Evolutionary conservation across 1,140 invertebrate genomes (phyloP).

Genomic region (Drosophila takahashii): DNA sequence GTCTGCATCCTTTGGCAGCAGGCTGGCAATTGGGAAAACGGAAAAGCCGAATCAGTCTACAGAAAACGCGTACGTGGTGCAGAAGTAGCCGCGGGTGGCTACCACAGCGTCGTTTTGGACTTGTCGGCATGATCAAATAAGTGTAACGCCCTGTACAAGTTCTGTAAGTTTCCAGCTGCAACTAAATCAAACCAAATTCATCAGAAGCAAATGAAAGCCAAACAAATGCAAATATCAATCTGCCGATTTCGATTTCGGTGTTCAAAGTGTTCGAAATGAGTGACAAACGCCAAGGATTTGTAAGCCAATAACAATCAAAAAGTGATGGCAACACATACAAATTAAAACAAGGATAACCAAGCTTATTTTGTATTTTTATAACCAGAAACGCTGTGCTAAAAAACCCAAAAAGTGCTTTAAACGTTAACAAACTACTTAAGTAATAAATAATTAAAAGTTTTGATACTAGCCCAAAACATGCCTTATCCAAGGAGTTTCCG

Average conservation of each 20-base stretch:
- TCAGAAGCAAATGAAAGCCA: constrained; percentile 47
- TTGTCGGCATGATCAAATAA: constrained; percentile 85
- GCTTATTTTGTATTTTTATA: constrained; percentile 60
- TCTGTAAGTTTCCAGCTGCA: constrained; percentile 81
- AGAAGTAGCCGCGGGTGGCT: constrained; percentile 84
- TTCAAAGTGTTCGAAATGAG: constrained; percentile 54
- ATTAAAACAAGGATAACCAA: constrained; percentile 26
- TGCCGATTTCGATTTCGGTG: constrained; percentile 50
- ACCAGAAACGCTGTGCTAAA: constrained; percentile 55
- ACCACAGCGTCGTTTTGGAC: constrained; percentile 84
- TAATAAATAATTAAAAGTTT: constrained; percentile 52
- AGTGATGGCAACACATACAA: constrained; percentile 57
- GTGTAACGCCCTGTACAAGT: constrained; percentile 85
- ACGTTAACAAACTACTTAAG: constrained; percentile 55
- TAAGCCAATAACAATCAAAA: constrained; percentile 63
- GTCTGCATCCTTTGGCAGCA: constrained; percentile 71
- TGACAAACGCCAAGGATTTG: constrained; percentile 45
- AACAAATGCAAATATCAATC: constrained; percentile 42
- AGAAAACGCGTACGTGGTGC: constrained; percentile 85
- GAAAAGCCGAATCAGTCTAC: constrained; percentile 84
- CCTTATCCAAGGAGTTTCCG: constrained; percentile 56
- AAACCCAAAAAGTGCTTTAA: constrained; percentile 56
- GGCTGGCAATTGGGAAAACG: constrained; percentile 71
- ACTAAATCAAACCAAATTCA: constrained; percentile 29
- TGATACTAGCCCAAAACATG: constrained; percentile 49